Base-by-base conservation (phyloP, 1,140 invertebrate genomes). In the Pteromalus puparum region DNA sequence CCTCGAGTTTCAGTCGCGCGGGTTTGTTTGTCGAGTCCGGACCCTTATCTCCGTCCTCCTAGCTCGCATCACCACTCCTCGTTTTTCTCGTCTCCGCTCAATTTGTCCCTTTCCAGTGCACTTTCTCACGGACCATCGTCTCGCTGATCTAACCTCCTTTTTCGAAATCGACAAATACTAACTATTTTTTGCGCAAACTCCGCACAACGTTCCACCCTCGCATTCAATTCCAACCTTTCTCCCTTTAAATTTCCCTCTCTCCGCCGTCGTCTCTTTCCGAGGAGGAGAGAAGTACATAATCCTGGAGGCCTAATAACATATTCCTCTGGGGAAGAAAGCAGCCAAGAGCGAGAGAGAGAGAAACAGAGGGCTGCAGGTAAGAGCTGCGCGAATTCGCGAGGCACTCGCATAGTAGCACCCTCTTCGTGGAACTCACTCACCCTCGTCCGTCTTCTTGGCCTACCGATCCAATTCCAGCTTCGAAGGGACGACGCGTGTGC, bases 301-400 rank as follows among this genome's bases (percentile, higher is more conserved):
- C 88, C 89, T 89, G 85, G 82, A 89, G 89, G 88, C 87, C 90
- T 90, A 91, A 91, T 91, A 90, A 90, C 89, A 90, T 91, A 90
- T 91, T 91, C 90, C 90, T 90, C 89, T 75, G 72, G 89, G 89
- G 89, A 90, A 85, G 84, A 82, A 85, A 82, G 87, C 80, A 87
- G 34, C 84, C 74, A 83, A 82, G 81, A 87, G 79, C 82, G 67
- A 74, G 24, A 1, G 24, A 21, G 38, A 30, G 24, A 12, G 46
- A 61, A 46, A 9, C 81, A 86, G 80, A 70, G 77, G 61, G 70
- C 76, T 46, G 38, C 38, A 53, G 73, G 53, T 72, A 61, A 38
- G 38, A 1, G 74, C 70, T 30, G 15, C 38, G 38, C 12, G 67
- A 81, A 81, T 72, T 9, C 24, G 68, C 67, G 67, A 87, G 86